Evolutionary conservation across 2,113 vertebrate genomes (phyloP), one percentile per base, ranked within the genome.

Genomic region (Balaenoptera acutorostrata): DNA sequence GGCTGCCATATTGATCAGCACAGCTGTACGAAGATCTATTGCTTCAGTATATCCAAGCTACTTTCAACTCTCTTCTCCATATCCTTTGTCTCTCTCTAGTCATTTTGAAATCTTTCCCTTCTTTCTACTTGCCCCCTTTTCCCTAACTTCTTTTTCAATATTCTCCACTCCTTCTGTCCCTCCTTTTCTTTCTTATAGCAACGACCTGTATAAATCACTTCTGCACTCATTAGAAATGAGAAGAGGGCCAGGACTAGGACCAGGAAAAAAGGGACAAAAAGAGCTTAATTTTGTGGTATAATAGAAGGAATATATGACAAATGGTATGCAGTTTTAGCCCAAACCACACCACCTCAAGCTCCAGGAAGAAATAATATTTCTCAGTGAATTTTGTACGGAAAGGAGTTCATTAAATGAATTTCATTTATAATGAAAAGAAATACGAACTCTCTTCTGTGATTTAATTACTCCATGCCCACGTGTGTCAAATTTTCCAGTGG

Each of bases 401-500:
- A 92, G 5, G 75, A 77, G 49, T 57, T 64, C 59, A 91, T 68
- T 85, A 66, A 44, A 92, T 93, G 96, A 93, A 84, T 96, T 86
- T 92, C 44, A 86, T 66, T 96, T 46, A 71, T 83, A 69, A 44
- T 81, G 55, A 72, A 91, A 85, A 81, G 27, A 88, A 93, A 94
- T 68, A 78, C 17, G 82, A 88, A 81, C 8, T 64, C 20, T 93
- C 59, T 23, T 86, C 23, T 92, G 29, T 92, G 66, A 95, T 59
- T 88, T 93, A 81, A 97, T 90, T 92, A 89, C 36, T 88, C 46
- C 18, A 57, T 46, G 55, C 8, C 41, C 57, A 84, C 46, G 31
- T 88, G 86, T 29, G 49, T 91, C 75, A 86, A 12, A 63, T 78
- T 96, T 97, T 95, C 80, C 77, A 46, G 2, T 8, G 83, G 74